These are phyloP conservation scores for Orchesellides sinensis DNA, from an alignment of 2,888 invertebrate genomes.

Conservation along the genomic window DNA sequence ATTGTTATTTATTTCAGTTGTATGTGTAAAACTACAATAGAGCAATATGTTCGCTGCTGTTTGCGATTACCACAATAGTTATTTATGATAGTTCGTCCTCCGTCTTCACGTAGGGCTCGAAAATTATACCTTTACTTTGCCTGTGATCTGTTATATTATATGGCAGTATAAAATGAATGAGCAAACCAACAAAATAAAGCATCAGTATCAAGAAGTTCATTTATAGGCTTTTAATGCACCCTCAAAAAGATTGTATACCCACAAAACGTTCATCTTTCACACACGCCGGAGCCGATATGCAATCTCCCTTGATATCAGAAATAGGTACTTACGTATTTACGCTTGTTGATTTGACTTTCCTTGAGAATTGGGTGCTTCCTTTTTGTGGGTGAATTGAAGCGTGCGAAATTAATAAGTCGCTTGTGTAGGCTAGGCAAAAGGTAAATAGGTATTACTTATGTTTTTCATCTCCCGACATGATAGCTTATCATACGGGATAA, in stretches of 20 bases:
- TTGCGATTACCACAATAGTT: no score
- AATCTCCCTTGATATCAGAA: constrained; percentile 23
- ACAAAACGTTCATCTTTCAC: constrained; percentile 7
- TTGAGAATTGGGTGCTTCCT: constrained; percentile 39
- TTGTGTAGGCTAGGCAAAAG: no score
- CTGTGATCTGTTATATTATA: no score
- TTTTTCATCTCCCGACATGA: no score
- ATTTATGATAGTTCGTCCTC: constrained; percentile 10
- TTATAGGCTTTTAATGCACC: not conserved
- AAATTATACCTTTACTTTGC: constrained; percentile 12
- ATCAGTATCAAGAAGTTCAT: constrained; percentile 3
- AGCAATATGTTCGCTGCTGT: no score
- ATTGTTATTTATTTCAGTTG: no score
- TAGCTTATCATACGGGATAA: no score
- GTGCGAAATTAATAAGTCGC: not conserved
- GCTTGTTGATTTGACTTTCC: constrained; percentile 17
- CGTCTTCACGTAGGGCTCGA: not conserved
- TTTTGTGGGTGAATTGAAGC: not conserved
- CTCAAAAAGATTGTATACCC: constrained; percentile 16
- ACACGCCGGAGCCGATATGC: not conserved
- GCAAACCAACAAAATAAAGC: not conserved
- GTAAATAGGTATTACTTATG: no score
- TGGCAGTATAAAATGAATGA: not conserved
- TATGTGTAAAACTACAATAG: no score
- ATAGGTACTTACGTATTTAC: not conserved